Evolutionary conservation across 2,113 vertebrate genomes (phyloP), one percentile per base, ranked within the genome.

Genomic region (Dicerorhinus sumatrensis): DNA sequence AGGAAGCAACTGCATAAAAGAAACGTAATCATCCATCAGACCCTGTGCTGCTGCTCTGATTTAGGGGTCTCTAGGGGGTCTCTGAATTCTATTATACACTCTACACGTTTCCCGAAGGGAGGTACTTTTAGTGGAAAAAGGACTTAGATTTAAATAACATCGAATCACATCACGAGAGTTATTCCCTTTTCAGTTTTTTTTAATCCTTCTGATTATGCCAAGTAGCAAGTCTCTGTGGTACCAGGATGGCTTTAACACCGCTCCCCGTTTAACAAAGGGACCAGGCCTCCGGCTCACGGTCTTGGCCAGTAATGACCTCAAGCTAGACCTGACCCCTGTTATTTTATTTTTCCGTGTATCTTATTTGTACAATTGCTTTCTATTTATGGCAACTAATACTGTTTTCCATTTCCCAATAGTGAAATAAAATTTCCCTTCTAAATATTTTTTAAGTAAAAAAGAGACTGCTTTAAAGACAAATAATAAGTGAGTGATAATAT

Each of bases 331-430:
- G 9, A 42, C 21, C 72, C 12, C 0, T 5, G 7, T 8, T 62
- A 20, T 65, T 85, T 65, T 76, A 23, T 70, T 89, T 83, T 91
- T 20, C 65, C 79, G 42, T 54, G 33, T 33, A 72, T 77, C 72
- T 86, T 82, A 73, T 63, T 96, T 85, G 65, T 67, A 65, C 56
- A 56, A 82, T 23, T 42, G 36, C 75, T 33, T 85, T 88, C 89
- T 86, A 25, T 33, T 89, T 62, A 88, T 6, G 17, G 54, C 29
- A 75, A 67, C 2, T 23, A 25, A 87, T 10, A 75, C 42, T 5
- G 39, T 17, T 63, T 86, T 65, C 80, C 58, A 72, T 20, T 42
- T 92, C 36, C 36, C 48, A 23, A 56, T 0, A 75, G 23, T 67
- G 33, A 83, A 36, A 89, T 2, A 63, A 76, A 84, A 62, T 93